Evolutionary conservation across 2,113 vertebrate species (phyloP).

Genomic region (Dasypus novemcinctus): DNA sequence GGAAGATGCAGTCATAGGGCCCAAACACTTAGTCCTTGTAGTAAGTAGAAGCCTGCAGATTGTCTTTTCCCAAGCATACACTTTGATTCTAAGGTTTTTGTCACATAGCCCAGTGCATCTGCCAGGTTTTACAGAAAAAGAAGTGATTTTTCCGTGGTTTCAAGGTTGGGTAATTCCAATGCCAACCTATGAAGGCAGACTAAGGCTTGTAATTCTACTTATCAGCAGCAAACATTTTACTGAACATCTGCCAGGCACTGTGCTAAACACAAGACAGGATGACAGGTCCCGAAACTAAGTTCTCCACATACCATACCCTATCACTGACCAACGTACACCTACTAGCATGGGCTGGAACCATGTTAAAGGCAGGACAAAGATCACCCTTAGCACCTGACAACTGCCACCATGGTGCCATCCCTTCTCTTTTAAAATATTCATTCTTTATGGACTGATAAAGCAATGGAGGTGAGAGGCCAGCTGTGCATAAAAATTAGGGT

Average conservation of each 20-base stretch:
- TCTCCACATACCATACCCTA: background rate
- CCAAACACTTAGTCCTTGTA: background rate
- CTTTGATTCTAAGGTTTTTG: slow-evolving; percentile 18
- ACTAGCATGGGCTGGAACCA: background rate
- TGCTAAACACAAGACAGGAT: background rate
- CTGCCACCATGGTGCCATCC: background rate
- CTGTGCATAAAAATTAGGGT: slow-evolving; percentile 28
- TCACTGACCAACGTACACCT: background rate
- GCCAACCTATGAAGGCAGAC: background rate
- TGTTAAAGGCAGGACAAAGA: background rate
- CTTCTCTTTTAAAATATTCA: background rate
- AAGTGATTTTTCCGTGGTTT: slow-evolving; percentile 34
- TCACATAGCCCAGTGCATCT: background rate
- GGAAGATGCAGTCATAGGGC: background rate
- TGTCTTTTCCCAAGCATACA: background rate
- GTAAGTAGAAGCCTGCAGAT: background rate
- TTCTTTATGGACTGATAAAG: slow-evolving; percentile 10
- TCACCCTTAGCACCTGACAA: background rate
- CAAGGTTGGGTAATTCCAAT: background rate
- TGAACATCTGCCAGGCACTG: background rate
- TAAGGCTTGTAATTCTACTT: background rate
- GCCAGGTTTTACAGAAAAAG: background rate
- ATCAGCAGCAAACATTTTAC: background rate
- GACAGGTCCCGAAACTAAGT: background rate
- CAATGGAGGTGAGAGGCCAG: background rate